Evolutionary conservation across 2,113 vertebrate species (phyloP), one percentile per base, ranked within the genome.

Genomic region (Rhagologus leucostigma): DNA sequence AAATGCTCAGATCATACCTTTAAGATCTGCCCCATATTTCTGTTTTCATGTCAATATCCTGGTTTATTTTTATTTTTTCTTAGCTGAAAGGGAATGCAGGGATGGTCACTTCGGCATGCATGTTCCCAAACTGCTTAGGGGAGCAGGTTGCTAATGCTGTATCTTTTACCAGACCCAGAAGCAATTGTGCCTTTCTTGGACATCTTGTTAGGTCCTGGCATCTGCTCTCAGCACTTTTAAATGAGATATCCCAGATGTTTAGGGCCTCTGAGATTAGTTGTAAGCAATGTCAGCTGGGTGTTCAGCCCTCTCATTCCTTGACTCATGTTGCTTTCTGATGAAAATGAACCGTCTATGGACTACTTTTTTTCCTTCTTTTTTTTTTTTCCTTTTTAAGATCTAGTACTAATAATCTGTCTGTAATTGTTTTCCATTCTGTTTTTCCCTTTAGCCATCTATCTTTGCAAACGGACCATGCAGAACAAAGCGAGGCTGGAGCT

Each of bases 391-490:
- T 59, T 53, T 69, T 22, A 23, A 41, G 42, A 41, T 53, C 41
- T 77, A 76, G 21, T 88, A 11, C 70, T 89, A 57, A 79, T 93
- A 95, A 59, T 65, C 62, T 65, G 73, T 81, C 62, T 74, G 75
- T 96, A 92, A 95, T 91, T 89, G 62, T 95, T 92, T 96, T 93
- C 50, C 39, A 16, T 85, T 92, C 73, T 96, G 41, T 92, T 97
- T 97, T 64, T 94, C 76, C 73, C 90, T 95, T 90, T 94, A 99
- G 99, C 99, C 96, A 99, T 99, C 97, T 99, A 99, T 97, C 98
- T 99, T 95, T 99, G 99, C 97, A 99, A 99, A 97, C 98, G 99
- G 97, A 99, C 99, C 90, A 99, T 99, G 99, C 99, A 99, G 98
- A 99, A 99, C 92, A 99, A 99, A 97, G 99, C 99, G 74, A 98